Base-by-base conservation (phyloP, 2,797 vertebrate species). In the Sarcophilus harrisii region DNA sequence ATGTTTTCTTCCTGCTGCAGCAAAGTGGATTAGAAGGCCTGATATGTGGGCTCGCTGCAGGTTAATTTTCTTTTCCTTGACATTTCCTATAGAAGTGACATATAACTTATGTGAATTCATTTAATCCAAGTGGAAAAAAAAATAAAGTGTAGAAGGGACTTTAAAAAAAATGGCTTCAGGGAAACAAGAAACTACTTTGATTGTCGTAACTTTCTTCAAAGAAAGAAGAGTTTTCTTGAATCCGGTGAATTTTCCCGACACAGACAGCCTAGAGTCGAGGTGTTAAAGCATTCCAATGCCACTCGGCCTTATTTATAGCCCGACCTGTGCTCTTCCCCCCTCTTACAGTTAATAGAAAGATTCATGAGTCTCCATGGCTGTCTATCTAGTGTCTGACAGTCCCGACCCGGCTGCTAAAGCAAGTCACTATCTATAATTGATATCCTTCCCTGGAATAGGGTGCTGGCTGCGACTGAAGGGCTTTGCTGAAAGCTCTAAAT, bases 371-470 rank as follows among this genome's bases (percentile, higher is more conserved):
- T 99, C 98, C 99, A 99, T 99, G 99, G 99, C 99, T 99, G 99
- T 99, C 99, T 99, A 98, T 99, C 99, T 98, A 99, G 98, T 97
- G 99, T 99, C 99, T 99, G 99, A 99, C 99, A 99, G 99, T 98
- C 98, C 99, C 98, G 99, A 99, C 99, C 98, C 99, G 99, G 97
- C 98, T 98, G 99, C 99, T 99, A 99, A 99, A 99, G 99, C 99
- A 99, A 99, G 99, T 99, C 99, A 99, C 99, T 99, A 99, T 99
- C 99, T 99, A 99, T 99, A 99, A 99, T 99, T 99, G 99, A 99
- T 99, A 99, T 99, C 99, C 99, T 99, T 99, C 99, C 98, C 98
- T 98, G 99, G 99, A 99, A 99, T 99, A 99, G 99, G 99, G 99
- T 99, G 98, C 99, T 52, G 99, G 99, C 99, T 99, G 99, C 99